These are phyloP conservation scores for Antigone vipio DNA, from an alignment of 2,113 vertebrate genomes.

Conservation along the genomic window DNA sequence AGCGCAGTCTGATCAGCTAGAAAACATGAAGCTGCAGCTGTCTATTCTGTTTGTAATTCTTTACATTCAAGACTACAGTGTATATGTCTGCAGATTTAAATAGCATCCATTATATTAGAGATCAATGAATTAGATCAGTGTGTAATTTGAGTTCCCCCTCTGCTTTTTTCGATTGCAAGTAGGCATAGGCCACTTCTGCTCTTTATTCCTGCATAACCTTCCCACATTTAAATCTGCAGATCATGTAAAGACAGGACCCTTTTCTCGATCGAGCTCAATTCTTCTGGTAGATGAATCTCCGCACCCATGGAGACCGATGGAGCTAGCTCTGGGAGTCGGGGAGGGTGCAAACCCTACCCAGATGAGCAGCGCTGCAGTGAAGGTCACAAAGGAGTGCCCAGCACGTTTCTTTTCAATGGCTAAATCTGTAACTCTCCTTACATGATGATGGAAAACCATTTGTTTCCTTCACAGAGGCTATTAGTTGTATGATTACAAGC, in stretches of 20 bases:
- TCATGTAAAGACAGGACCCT: neutral
- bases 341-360: neutral
- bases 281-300: neutral
- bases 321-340: neutral
- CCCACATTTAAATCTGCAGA: neutral
- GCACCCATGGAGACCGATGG: rapidly evolving
- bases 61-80: neutral
- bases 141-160: neutral
- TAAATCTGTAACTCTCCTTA: neutral
- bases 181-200: neutral
- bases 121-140: neutral
- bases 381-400: neutral
- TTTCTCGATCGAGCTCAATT: neutral
- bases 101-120: neutral
- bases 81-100: neutral
- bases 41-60: neutral
- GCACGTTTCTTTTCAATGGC: neutral
- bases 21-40: neutral
- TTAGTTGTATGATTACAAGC: neutral
- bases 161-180: neutral
- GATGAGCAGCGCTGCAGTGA: neutral
- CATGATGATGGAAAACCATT: neutral
- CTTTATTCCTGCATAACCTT: neutral
- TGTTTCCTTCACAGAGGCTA: neutral
- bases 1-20: neutral